phyloP scores from a whole-genome alignment of 2,888 invertebrate species.

The Acholoe squamosa region DNA sequence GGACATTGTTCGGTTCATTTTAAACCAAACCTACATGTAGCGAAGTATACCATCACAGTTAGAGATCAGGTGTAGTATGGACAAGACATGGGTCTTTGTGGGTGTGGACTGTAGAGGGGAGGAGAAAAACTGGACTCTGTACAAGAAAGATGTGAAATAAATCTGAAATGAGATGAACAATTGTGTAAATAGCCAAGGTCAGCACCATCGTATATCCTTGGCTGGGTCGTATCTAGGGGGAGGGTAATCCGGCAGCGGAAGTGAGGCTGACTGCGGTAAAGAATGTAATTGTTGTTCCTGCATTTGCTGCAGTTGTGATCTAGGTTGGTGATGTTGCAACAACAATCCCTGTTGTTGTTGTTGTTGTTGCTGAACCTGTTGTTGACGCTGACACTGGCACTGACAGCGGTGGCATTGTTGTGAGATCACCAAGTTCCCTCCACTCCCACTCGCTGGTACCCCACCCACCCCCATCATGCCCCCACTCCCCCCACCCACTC shows the following conservation, averaged over 20 bases:
- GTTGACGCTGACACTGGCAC: constrained; percentile 37
- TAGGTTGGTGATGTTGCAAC: neutral
- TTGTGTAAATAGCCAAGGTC: constrained; percentile 43
- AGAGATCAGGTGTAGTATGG: neutral
- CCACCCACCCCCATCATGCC: neutral
- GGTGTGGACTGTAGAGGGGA: neutral
- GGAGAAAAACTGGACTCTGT: neutral
- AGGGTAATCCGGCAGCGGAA: constrained; percentile 57
- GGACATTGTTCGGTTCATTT: too few relatives aligned
- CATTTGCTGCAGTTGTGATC: neutral
- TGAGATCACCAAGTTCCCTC: constrained; percentile 33
- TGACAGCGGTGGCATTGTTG: constrained; percentile 40
- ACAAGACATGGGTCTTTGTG: neutral
- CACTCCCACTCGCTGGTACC: neutral
- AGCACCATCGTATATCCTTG: constrained; percentile 64
- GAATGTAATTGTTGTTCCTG: constrained; percentile 2
- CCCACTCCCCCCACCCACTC: neutral
- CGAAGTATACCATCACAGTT: constrained; percentile 26
- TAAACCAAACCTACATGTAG: too few relatives aligned
- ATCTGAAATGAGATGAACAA: neutral
- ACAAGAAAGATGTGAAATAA: neutral
- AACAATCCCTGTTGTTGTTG: constrained; percentile 36
- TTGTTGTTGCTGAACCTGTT: constrained; percentile 25
- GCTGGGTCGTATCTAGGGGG: constrained; percentile 57
- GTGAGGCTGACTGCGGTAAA: constrained; percentile 39